These are phyloP conservation scores for Dicyrtoma fusca DNA, from an alignment of 2,888 invertebrate species.

Conservation along the genomic window DNA sequence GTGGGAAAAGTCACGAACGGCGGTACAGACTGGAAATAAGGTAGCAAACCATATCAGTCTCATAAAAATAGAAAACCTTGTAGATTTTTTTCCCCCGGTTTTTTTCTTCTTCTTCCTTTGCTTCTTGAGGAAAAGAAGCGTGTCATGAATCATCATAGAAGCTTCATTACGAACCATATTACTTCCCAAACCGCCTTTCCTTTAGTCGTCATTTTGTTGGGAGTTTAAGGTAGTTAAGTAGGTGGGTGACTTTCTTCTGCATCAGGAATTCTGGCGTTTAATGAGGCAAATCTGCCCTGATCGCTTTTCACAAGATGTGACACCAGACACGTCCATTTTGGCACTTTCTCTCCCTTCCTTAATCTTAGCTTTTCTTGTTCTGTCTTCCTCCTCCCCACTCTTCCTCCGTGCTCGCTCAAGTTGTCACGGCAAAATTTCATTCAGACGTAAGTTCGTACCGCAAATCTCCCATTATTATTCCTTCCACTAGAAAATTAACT, in stretches of 20 bases:
- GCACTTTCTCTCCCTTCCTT: conserved; percentile 34
- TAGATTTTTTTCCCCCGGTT: conserved; percentile 30
- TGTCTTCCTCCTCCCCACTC: conserved; percentile 8
- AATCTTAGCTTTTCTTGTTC: conserved; percentile 31
- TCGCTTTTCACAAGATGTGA: conserved; percentile 40
- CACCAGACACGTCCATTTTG: conserved; percentile 33
- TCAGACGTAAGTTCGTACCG: no score
- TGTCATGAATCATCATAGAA: conserved; percentile 49
- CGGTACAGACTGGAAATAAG: background rate
- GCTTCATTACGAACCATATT: conserved; percentile 42
- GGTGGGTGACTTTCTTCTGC: conserved; percentile 7
- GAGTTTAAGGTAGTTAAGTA: background rate
- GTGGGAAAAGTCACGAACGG: background rate
- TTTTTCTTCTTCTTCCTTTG: no score
- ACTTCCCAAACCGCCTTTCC: conserved; percentile 19
- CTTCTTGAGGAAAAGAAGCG: conserved; percentile 34
- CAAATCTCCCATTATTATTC: no score
- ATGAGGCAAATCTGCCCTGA: conserved; percentile 44
- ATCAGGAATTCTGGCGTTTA: conserved; percentile 43
- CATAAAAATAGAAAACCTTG: background rate
- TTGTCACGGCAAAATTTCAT: conserved; percentile 12
- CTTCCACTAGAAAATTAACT: no score
- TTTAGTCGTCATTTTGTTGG: background rate
- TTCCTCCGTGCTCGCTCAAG: conserved; percentile 26
- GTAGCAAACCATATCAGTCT: conserved; percentile 27